Conservation (phyloP, 2,113 vertebrate genomes). For the Poicephalus meyeri region DNA sequence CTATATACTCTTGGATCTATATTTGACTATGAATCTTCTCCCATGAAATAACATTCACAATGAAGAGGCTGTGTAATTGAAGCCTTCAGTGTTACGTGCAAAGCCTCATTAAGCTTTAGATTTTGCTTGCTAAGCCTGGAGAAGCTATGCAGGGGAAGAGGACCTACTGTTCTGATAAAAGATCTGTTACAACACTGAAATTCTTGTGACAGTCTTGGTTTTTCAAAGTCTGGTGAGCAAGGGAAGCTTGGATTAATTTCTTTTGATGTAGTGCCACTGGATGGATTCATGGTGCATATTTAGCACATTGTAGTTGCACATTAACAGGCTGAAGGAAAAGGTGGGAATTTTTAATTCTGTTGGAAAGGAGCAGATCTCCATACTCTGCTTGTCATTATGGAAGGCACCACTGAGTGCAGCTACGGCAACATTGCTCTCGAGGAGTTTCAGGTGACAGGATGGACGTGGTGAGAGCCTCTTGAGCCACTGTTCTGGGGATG, state of each 20-base stretch:
- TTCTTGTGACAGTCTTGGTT: background rate
- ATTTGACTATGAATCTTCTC: background rate
- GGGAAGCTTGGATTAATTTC: background rate
- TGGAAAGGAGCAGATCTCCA: background rate
- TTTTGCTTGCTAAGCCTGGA: background rate
- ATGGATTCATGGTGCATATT: background rate
- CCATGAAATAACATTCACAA: background rate
- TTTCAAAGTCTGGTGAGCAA: background rate
- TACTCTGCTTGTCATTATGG: background rate
- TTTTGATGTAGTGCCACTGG: background rate
- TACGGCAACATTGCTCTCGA: accelerated
- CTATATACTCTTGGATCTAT: background rate
- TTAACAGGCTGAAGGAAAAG: background rate
- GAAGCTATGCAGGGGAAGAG: background rate
- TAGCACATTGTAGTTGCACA: accelerated
- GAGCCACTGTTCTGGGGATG: background rate
- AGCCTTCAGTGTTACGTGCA: background rate
- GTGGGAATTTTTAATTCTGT: background rate
- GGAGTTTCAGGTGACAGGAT: background rate
- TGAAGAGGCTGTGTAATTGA: background rate
- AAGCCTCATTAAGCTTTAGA: background rate
- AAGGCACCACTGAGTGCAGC: background rate
- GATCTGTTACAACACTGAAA: background rate
- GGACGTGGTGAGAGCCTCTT: background rate
- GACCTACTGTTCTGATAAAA: background rate